These are phyloP conservation scores for Cotesia glomerata DNA, from an alignment of 1,140 invertebrate genomes.

Conservation along the genomic window DNA sequence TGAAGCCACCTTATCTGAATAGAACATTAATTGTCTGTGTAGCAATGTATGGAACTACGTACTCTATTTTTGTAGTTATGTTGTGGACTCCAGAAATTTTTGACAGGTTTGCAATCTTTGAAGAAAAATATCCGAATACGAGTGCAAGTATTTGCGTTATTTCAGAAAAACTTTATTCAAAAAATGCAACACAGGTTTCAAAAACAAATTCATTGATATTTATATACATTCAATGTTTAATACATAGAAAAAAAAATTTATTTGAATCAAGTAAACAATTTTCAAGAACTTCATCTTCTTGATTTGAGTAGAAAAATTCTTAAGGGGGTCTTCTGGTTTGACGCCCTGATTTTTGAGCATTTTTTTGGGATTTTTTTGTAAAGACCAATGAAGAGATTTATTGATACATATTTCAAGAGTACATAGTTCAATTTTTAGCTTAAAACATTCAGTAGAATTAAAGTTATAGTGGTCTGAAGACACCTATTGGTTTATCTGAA, in stretches of 20 bases:
- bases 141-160: conserved; percentile 54
- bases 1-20: conserved; percentile 42
- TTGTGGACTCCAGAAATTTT: conserved; percentile 66
- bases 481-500: too few species aligned
- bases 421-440: too few species aligned
- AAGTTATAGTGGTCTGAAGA: too few species aligned
- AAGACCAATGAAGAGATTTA: too few species aligned
- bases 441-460: too few species aligned
- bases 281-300: too few species aligned
- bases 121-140: conserved; percentile 44
- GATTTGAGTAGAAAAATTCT: too few species aligned
- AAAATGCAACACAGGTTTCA: conserved; percentile 11
- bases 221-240: neutral
- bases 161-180: conserved; percentile 30
- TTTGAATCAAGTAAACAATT: neutral
- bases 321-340: too few species aligned
- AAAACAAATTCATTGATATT: neutral
- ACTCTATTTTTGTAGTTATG: conserved; percentile 61
- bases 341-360: too few species aligned
- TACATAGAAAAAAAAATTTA: neutral
- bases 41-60: conserved; percentile 42
- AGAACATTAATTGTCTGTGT: conserved; percentile 38
- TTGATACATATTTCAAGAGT: too few species aligned
- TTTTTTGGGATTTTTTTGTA: too few species aligned
- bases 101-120: conserved; percentile 52